Conservation (phyloP, 2,113 vertebrate species). For the Apistogramma diplotaenia region DNA sequence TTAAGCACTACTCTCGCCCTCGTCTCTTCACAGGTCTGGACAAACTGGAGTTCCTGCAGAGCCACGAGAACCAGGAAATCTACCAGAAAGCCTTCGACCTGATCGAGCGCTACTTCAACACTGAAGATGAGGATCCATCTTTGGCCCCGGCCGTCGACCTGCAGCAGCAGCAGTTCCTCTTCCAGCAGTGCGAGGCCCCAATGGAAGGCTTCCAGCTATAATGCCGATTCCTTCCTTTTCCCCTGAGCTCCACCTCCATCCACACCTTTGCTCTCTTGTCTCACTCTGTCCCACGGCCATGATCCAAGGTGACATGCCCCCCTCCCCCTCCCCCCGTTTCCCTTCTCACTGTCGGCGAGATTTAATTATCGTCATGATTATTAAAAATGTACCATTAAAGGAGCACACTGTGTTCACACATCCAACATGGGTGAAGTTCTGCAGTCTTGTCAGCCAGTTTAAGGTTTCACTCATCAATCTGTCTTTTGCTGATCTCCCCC, state of each 20-base stretch:
- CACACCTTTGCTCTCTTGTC: slow-evolving; percentile 53
- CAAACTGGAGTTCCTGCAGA: slow-evolving; percentile 97
- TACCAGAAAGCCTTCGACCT: slow-evolving; percentile 98
- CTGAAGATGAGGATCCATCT: slow-evolving; percentile 93
- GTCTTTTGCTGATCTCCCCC: slow-evolving; percentile 20
- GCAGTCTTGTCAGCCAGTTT: slow-evolving; percentile 67
- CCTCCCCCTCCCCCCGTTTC: neutral
- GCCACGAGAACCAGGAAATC: slow-evolving; percentile 98
- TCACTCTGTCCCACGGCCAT: slow-evolving; percentile 73
- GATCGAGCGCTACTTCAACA: slow-evolving; percentile 97
- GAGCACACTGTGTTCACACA: slow-evolving; percentile 57
- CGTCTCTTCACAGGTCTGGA: slow-evolving; percentile 83
- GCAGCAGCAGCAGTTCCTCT: slow-evolving; percentile 97
- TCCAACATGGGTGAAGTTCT: slow-evolving; percentile 65
- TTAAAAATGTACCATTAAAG: slow-evolving; percentile 53
- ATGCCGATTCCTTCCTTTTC: slow-evolving; percentile 57
- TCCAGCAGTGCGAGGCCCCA: slow-evolving; percentile 96
- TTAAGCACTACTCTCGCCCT: neutral
- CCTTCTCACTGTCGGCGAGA: slow-evolving; percentile 44
- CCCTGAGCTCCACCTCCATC: slow-evolving; percentile 43
- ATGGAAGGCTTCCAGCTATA: slow-evolving; percentile 99
- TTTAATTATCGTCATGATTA: slow-evolving; percentile 62
- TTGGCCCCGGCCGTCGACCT: slow-evolving; percentile 94
- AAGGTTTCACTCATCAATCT: slow-evolving; percentile 59
- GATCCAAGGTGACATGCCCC: slow-evolving; percentile 32